These are phyloP conservation scores for Ammospiza nelsoni DNA, from an alignment of 2,113 vertebrate species.

Conservation along the genomic window DNA sequence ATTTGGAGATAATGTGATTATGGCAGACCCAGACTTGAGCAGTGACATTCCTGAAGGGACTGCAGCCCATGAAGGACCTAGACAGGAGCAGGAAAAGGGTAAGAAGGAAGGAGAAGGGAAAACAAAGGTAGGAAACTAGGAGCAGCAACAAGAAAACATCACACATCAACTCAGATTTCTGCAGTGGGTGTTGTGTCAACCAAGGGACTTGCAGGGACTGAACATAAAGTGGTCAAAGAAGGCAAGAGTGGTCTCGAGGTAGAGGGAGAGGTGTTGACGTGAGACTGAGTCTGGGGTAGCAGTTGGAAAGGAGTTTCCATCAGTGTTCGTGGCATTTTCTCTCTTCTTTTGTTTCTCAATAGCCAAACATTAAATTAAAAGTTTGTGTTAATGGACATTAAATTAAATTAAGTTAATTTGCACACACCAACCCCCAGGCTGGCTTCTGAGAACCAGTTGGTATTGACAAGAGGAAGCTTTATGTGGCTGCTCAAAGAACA, in stretches of 20 bases:
- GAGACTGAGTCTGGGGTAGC: background rate
- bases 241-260: fast-evolving
- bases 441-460: background rate
- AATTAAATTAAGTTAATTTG: background rate
- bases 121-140: background rate
- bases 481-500: background rate
- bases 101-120: background rate
- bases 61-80: background rate
- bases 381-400: background rate
- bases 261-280: background rate
- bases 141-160: background rate
- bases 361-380: background rate
- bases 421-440: background rate
- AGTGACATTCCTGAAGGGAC: background rate
- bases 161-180: background rate
- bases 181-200: fast-evolving
- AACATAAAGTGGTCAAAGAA: fast-evolving
- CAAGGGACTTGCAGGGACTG: background rate
- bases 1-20: background rate
- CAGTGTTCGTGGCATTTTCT: background rate
- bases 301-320: background rate
- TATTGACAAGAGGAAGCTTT: background rate
- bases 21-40: background rate
- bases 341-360: background rate
- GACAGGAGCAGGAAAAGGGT: background rate